Evolutionary conservation across 2,113 vertebrate genomes (phyloP).

Genomic region (Brienomyrus longianalis): DNA sequence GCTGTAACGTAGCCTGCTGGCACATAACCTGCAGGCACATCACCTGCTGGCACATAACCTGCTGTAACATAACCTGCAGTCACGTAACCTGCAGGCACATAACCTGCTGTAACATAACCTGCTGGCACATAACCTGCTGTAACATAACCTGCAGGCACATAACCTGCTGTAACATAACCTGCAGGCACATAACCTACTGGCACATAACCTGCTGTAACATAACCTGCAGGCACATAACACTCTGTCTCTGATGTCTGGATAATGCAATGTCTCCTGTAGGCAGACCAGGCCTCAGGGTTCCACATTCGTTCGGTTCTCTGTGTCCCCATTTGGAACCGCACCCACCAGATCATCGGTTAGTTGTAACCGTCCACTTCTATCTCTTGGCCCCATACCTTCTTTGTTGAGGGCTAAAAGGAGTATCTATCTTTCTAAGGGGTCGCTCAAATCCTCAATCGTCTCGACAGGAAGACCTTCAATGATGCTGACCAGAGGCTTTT

Average conservation of each 20-base stretch:
- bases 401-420: not conserved
- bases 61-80: too few relatives aligned
- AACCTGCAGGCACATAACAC: not conserved
- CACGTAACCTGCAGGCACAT: too few relatives aligned
- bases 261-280: slow-evolving; percentile 41
- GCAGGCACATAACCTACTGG: too few relatives aligned
- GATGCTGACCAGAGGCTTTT: slow-evolving; percentile 70
- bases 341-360: slow-evolving; percentile 70
- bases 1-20: not conserved
- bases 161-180: too few relatives aligned
- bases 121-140: too few relatives aligned
- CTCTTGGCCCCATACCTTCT: too few relatives aligned
- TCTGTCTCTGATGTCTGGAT: not conserved
- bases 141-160: too few relatives aligned
- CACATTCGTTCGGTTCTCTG: slow-evolving; percentile 69
- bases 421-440: slow-evolving; percentile 51
- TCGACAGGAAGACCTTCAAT: slow-evolving; percentile 68
- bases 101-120: too few relatives aligned
- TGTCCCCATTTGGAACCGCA: slow-evolving; percentile 72
- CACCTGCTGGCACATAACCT: too few relatives aligned
- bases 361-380: not conserved
- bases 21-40: too few relatives aligned
- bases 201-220: too few relatives aligned
- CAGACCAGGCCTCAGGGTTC: slow-evolving; percentile 66
- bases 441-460: slow-evolving; percentile 67